Conservation (phyloP, 2,888 invertebrate genomes). For the Tupiocoris notatus region DNA sequence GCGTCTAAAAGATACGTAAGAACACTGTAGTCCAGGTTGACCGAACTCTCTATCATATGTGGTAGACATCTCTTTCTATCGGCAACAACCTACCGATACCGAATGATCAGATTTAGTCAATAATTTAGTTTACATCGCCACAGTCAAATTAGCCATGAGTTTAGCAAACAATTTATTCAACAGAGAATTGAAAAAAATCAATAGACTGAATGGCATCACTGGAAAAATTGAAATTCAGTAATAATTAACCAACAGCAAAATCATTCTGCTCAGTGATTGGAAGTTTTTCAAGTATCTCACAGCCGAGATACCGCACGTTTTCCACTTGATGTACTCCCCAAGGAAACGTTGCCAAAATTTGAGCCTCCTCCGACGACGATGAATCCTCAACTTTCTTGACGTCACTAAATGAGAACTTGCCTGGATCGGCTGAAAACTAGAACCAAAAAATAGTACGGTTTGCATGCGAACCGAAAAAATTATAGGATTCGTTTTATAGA, state of each 20-base stretch:
- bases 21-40: slow-evolving; percentile 58
- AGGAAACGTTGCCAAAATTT: slow-evolving; percentile 65
- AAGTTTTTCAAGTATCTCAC: slow-evolving; percentile 48
- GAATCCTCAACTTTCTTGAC: slow-evolving; percentile 54
- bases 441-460: slow-evolving; percentile 48
- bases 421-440: slow-evolving; percentile 69
- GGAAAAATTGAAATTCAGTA: too few relatives aligned
- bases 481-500: too few relatives aligned
- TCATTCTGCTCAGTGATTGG: slow-evolving; percentile 21
- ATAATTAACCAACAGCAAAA: slow-evolving; percentile 23
- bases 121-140: too few relatives aligned
- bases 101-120: too few relatives aligned
- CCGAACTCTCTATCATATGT: slow-evolving; percentile 57
- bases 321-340: slow-evolving; percentile 66
- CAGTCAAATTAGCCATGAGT: too few relatives aligned
- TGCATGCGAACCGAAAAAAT: background rate
- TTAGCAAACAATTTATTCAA: too few relatives aligned
- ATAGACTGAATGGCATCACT: too few relatives aligned
- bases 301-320: slow-evolving; percentile 55
- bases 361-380: slow-evolving; percentile 57
- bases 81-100: slow-evolving; percentile 55
- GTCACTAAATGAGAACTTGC: slow-evolving; percentile 66
- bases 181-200: too few relatives aligned
- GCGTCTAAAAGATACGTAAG: slow-evolving; percentile 62
- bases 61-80: slow-evolving; percentile 54